Evolutionary conservation across 2,888 invertebrate species (phyloP), one percentile per base, ranked within the genome.

Genomic region (Nemoura dubitans): DNA sequence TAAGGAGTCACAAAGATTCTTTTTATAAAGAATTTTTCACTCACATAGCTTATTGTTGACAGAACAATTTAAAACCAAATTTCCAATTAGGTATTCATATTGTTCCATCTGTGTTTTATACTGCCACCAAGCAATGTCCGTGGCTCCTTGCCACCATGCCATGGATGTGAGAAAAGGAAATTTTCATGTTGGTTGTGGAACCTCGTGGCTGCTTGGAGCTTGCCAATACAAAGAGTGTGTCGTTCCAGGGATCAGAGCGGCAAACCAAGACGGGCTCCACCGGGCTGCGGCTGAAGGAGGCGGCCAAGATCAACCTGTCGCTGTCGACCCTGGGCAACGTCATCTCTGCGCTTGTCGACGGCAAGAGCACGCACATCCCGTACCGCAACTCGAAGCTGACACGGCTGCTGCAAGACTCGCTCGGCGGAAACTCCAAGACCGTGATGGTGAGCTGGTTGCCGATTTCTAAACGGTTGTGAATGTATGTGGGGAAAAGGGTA

Each of bases 321-420:
- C 94, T 99, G 0, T 99, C 99, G 0, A 99, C 98, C 0, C 93
- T 99, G 86, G 99, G 99, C 30, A 99, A 99, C 92, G 99, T 99
- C 0, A 99, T 99, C 89, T 98, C 99, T 3, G 98, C 99, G 0
- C 93, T 99, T 88, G 99, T 99, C 0, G 99, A 99, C 92, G 98
- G 98, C 81, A 99, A 98, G 92, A 97, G 97, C 89, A 97, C 97
- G 0, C 99, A 99, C 92, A 97, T 99, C 89, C 99, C 99, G 0
- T 99, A 99, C 92, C 94, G 99, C 89, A 99, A 99, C 93, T 98
- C 98, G 0, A 99, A 99, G 92, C 92, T 99, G 43, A 99, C 99
- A 0, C 92, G 98, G 16, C 92, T 98, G 59, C 93, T 99, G 87
- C 99, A 99, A 92, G 99, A 99, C 91, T 99, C 99, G 0, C 93